A percentile compares a stretch with the other conserved stretches of the same genome.
Evolutionary conservation across 2,888 invertebrate genomes (phyloP).

Genomic region (Aethes cnicana): DNA sequence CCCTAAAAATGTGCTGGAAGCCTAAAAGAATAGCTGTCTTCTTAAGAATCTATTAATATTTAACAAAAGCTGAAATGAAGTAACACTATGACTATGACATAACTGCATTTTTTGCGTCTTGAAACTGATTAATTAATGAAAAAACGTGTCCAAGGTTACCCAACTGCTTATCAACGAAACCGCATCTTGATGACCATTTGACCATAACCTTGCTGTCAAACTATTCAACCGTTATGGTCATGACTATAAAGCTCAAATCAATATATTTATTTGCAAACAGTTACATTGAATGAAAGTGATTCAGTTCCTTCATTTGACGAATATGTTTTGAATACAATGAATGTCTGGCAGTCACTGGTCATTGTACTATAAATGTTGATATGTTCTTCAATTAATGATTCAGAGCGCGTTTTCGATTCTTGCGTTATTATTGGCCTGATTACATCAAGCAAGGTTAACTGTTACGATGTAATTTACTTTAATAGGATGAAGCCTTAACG

Average conservation of each 20-base stretch:
- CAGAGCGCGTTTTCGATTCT: not conserved
- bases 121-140: constrained; percentile 21
- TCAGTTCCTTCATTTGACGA: constrained; percentile 4
- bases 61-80: too few relatives aligned
- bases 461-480: too few relatives aligned
- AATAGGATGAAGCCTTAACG: too few relatives aligned
- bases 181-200: too few relatives aligned
- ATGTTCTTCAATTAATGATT: not conserved
- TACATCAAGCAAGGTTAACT: too few relatives aligned
- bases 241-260: constrained; percentile 1
- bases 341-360: not conserved
- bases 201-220: not conserved
- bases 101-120: too few relatives aligned
- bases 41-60: too few relatives aligned
- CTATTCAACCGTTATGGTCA: not conserved
- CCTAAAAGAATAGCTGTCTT: too few relatives aligned
- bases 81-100: too few relatives aligned
- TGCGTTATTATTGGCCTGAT: too few relatives aligned
- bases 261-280: not conserved
- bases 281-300: not conserved
- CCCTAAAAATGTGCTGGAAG: too few relatives aligned
- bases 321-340: constrained; percentile 4
- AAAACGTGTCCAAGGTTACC: constrained; percentile 13
- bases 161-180: too few relatives aligned
- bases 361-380: not conserved